phyloP scores from a whole-genome alignment of 2,797 vertebrate genomes.

The Anguilla marmorata region DNA sequence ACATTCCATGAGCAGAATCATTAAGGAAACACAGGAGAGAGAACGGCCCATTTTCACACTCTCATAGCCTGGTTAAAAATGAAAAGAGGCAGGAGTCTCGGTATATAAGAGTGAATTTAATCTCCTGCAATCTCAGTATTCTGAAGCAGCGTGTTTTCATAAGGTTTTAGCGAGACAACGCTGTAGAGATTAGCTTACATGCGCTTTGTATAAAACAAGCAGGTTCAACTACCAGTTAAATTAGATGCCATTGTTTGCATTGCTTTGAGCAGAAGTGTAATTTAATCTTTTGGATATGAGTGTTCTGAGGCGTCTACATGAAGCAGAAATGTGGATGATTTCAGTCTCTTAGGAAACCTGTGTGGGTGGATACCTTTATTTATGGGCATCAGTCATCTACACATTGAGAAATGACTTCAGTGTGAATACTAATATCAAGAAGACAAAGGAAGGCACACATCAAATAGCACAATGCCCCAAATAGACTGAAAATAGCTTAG shows the following conservation, averaged over 20 bases:
- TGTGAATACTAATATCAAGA: slow-evolving; percentile 6
- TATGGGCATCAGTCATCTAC: slow-evolving; percentile 20
- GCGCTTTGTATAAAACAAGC: neutral
- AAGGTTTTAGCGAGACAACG: neutral
- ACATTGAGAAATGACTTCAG: slow-evolving; percentile 7
- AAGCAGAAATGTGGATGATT: neutral
- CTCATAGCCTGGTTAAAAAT: slow-evolving; percentile 4
- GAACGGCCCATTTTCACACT: neutral
- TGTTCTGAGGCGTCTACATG: neutral
- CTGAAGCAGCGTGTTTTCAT: slow-evolving; percentile 15
- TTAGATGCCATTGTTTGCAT: neutral
- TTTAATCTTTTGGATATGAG: neutral
- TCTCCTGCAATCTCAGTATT: neutral
- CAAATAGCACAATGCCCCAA: neutral
- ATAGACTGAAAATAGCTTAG: slow-evolving; percentile 13
- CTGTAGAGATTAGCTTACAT: neutral
- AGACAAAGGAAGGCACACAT: slow-evolving; percentile 18
- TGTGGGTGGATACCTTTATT: slow-evolving; percentile 3
- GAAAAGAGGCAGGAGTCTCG: neutral
- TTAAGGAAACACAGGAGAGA: slow-evolving; percentile 23
- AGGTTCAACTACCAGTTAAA: neutral
- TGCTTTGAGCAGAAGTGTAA: neutral
- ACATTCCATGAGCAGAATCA: slow-evolving; percentile 11
- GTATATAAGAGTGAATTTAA: slow-evolving; percentile 10
- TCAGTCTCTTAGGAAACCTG: neutral